Evolutionary conservation across 2,797 vertebrate genomes (phyloP).

Genomic region (Kryptolebias ocellatus): DNA sequence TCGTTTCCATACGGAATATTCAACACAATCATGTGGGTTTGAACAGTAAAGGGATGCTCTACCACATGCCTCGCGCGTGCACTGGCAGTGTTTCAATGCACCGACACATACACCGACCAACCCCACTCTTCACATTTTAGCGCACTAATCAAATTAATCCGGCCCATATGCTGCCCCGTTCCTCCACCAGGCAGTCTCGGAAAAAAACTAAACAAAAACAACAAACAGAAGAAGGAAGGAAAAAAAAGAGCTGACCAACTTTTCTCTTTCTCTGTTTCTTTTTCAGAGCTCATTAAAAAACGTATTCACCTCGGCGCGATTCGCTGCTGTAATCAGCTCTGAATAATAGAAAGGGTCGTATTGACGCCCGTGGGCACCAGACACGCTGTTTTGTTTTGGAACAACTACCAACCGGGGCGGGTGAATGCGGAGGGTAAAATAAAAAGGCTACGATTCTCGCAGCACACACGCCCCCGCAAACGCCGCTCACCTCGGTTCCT

Average conservation of each 20-base stretch:
- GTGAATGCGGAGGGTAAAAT: slow-evolving; percentile 33
- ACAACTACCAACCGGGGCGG: slow-evolving; percentile 61
- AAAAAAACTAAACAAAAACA: neutral
- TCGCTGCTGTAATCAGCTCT: slow-evolving; percentile 61
- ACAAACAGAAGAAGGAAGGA: slow-evolving; percentile 43
- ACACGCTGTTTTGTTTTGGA: slow-evolving; percentile 54
- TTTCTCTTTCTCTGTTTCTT: slow-evolving; percentile 38
- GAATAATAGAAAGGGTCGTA: slow-evolving; percentile 69
- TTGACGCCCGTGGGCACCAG: slow-evolving; percentile 56
- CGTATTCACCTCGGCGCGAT: slow-evolving; percentile 57
- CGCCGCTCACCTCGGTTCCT: slow-evolving; percentile 5
- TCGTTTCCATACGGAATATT: neutral
- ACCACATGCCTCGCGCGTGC: neutral
- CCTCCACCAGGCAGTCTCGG: slow-evolving; percentile 38
- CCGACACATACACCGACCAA: neutral
- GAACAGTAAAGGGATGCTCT: too few species aligned
- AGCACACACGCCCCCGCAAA: slow-evolving; percentile 28
- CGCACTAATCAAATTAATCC: slow-evolving; percentile 59
- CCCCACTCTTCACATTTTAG: slow-evolving; percentile 51
- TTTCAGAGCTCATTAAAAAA: slow-evolving; percentile 72
- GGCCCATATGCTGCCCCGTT: slow-evolving; percentile 27
- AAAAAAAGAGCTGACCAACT: slow-evolving; percentile 55
- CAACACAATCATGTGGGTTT: neutral
- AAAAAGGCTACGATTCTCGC: slow-evolving; percentile 33
- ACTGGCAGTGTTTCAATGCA: neutral